phyloP scores from a whole-genome alignment of 1,140 invertebrate genomes.

The Pogonomyrmex californicus region DNA sequence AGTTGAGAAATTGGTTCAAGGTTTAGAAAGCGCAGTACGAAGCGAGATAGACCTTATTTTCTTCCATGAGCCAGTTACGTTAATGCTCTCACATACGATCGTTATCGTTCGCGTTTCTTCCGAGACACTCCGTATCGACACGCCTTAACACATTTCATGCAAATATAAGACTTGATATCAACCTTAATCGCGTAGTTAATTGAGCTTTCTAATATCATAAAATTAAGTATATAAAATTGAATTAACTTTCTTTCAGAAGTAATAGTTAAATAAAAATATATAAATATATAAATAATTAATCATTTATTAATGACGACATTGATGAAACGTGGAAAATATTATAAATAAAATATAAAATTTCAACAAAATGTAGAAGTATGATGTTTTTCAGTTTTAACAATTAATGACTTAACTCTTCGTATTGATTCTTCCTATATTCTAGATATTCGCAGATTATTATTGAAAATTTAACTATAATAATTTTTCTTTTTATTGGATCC shows the following conservation, averaged over 20 bases:
- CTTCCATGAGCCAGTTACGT: background rate
- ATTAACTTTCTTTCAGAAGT: background rate
- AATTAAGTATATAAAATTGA: constrained; percentile 31
- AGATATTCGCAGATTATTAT: background rate
- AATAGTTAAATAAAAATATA: background rate
- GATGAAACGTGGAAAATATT: background rate
- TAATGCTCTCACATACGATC: constrained; percentile 39
- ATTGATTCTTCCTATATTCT: background rate
- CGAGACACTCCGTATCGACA: constrained; percentile 14
- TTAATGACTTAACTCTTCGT: background rate
- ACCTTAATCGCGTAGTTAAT: background rate
- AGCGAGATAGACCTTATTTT: constrained; percentile 47
- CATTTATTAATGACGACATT: background rate
- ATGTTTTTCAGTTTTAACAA: background rate
- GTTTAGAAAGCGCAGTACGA: constrained; percentile 67
- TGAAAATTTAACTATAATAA: background rate
- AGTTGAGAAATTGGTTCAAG: constrained; percentile 62
- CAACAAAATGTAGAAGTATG: background rate
- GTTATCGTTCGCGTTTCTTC: constrained; percentile 56
- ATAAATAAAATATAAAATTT: background rate
- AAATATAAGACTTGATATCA: background rate
- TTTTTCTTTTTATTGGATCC: background rate
- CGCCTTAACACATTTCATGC: constrained; percentile 26
- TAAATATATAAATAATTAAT: background rate
- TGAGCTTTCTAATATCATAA: background rate